phyloP scores from a whole-genome alignment of 1,140 invertebrate species.

The Drosophila kohkoa region DNA sequence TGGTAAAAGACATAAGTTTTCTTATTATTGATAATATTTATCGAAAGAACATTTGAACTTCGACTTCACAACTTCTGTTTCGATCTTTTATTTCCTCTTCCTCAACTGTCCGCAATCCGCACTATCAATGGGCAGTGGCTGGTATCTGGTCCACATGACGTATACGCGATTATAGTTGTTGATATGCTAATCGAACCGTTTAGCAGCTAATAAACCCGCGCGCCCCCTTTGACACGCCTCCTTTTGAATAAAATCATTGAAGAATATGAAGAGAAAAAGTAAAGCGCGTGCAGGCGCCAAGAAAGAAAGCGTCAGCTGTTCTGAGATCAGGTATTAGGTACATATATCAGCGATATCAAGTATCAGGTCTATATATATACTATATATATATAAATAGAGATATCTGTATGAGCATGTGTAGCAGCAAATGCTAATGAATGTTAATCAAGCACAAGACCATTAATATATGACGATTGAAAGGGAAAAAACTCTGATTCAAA shows the following conservation, averaged over 20 bases:
- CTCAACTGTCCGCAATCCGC: neutral
- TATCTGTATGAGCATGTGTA: conserved; percentile 9
- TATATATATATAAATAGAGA: neutral
- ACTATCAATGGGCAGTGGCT: conserved; percentile 4
- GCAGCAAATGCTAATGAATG: conserved; percentile 43
- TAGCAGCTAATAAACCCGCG: conserved; percentile 10
- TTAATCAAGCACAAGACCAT: conserved; percentile 43
- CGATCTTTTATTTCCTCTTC: neutral
- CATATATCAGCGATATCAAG: conserved; percentile 1
- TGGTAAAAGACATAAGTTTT: too few relatives aligned
- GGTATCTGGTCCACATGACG: conserved; percentile 30
- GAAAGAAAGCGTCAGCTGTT: conserved; percentile 17
- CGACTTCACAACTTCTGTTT: neutral
- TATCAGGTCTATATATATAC: conserved; percentile 13
- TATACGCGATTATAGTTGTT: conserved; percentile 29
- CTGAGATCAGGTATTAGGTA: neutral
- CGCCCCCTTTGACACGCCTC: conserved; percentile 19
- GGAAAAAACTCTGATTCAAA: conserved; percentile 12
- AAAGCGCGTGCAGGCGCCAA: conserved; percentile 18
- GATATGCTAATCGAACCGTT: conserved; percentile 18
- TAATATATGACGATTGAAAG: conserved; percentile 27
- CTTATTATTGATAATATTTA: neutral
- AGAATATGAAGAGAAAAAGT: neutral
- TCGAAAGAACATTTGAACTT: neutral
- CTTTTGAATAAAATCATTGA: neutral